Base-by-base conservation (phyloP, 2,888 invertebrate genomes). In the Cordilura impudica region DNA sequence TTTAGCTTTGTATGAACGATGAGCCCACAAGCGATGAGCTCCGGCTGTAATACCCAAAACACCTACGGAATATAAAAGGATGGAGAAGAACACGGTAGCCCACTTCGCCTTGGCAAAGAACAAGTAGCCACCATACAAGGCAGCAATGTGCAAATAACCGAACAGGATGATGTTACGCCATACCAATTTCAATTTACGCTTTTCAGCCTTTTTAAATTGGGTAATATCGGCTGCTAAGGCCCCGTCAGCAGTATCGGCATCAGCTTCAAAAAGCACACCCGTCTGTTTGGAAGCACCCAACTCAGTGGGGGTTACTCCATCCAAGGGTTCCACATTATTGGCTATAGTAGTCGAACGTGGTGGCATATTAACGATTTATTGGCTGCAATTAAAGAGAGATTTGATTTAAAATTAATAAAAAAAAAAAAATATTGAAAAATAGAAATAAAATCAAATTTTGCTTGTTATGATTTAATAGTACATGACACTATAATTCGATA, bases 31-130 rank as follows among this genome's bases (percentile, higher is more conserved):
- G 83, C 99, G 92, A 90, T 99, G 99, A 0, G 97, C 97, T 14
- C 99, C 99, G 4, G 97, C 98, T 4, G 99, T 99, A 81, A 99
- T 96, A 18, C 99, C 98, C 73, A 98, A 90, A 14, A 96, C 98
- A 7, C 95, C 94, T 83, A 93, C 89, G 66, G 94, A 91, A 90
- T 97, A 96, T 67, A 96, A 89, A 0, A 94, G 58, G 66, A 94
- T 90, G 3, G 95, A 94, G 88, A 93, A 94, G 73, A 94, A 83
- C 66, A 93, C 90, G 3, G 96, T 96, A 78, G 91, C 90, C 90
- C 94, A 91, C 90, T 93, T 94, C 14, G 96, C 95, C 4, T 94
- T 93, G 35, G 94, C 92, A 31, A 96, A 89, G 85, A 93, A 91
- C 31, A 95, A 91, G 87, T 93, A 95, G 1, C 93, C 88, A 65